Conservation (phyloP, 2,797 vertebrate genomes). For the Manis crassicaudata region DNA sequence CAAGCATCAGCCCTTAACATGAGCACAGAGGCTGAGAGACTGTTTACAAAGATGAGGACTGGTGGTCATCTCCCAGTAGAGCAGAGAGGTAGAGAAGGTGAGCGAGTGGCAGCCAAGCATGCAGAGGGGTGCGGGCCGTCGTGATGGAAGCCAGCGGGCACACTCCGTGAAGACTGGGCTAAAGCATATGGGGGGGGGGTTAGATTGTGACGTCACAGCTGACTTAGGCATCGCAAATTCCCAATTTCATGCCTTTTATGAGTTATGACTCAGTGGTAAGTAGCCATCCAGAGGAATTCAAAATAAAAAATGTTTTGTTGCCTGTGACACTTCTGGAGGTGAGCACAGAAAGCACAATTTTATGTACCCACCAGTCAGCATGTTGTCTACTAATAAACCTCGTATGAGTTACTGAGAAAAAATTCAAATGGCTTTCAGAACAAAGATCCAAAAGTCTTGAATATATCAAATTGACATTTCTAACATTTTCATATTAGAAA, state of each 20-base stretch:
- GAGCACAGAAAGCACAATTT: neutral
- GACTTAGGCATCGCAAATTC: neutral
- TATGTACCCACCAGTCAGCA: neutral
- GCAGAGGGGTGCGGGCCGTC: neutral
- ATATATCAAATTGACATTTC: neutral
- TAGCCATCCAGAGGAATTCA: neutral
- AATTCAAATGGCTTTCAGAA: neutral
- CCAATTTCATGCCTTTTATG: slow-evolving; percentile 45
- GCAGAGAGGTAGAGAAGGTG: neutral
- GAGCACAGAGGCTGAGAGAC: slow-evolving; percentile 53
- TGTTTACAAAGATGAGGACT: slow-evolving; percentile 58
- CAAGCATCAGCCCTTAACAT: slow-evolving; percentile 4
- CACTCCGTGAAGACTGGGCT: neutral
- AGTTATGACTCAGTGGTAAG: slow-evolving; percentile 20
- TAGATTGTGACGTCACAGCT: slow-evolving; percentile 52
- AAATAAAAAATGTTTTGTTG: slow-evolving; percentile 20
- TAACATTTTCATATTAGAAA: neutral
- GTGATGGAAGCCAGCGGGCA: neutral
- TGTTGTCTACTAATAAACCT: neutral
- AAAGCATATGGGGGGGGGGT: neutral
- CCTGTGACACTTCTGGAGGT: neutral
- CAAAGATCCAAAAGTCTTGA: neutral
- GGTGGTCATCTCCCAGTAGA: slow-evolving; percentile 18
- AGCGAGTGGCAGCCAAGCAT: neutral
- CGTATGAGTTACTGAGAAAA: neutral